Evolutionary conservation across 2,113 vertebrate genomes (phyloP).

Genomic region (Rhodinocichla rosea): DNA sequence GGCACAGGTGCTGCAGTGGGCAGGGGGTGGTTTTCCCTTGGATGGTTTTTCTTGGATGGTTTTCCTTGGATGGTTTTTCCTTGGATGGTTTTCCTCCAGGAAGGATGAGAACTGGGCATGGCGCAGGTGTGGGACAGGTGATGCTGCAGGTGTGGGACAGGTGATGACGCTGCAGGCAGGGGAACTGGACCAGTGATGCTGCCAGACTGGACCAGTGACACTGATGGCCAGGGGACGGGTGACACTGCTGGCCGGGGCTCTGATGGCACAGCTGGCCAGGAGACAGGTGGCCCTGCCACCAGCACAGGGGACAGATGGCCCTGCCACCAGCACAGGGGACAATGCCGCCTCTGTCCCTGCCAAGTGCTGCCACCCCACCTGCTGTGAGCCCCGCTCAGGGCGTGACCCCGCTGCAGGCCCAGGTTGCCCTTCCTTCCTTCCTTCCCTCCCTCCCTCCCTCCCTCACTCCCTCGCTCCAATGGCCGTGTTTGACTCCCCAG

Average conservation of each 20-base stretch:
- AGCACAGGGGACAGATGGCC: background rate
- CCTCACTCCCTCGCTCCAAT: constrained; percentile 26
- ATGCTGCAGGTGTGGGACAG: background rate
- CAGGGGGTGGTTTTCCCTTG: background rate
- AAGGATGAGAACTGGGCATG: rapidly evolving
- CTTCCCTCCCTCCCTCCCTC: too few relatives aligned
- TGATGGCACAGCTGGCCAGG: rapidly evolving
- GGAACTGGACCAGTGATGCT: background rate
- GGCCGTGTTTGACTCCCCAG: constrained; percentile 77
- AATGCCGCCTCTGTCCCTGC: rapidly evolving
- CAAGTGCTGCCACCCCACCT: background rate
- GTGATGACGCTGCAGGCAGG: background rate
- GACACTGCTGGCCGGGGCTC: background rate
- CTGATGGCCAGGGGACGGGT: too few relatives aligned
- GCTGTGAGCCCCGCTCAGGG: too few relatives aligned
- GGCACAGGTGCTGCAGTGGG: rapidly evolving
- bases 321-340: background rate
- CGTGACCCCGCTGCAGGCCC: background rate
- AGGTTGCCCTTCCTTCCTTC: too few relatives aligned
- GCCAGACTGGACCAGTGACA: background rate
- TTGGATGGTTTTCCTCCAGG: background rate
- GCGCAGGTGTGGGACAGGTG: background rate
- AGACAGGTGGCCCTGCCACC: background rate
- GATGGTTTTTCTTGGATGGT: background rate
- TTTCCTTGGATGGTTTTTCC: background rate